Percentiles rank a stretch among this genome's conserved stretches.
Evolutionary conservation across 2,797 vertebrate genomes (phyloP).

Genomic region (Takifugu ocellatus): DNA sequence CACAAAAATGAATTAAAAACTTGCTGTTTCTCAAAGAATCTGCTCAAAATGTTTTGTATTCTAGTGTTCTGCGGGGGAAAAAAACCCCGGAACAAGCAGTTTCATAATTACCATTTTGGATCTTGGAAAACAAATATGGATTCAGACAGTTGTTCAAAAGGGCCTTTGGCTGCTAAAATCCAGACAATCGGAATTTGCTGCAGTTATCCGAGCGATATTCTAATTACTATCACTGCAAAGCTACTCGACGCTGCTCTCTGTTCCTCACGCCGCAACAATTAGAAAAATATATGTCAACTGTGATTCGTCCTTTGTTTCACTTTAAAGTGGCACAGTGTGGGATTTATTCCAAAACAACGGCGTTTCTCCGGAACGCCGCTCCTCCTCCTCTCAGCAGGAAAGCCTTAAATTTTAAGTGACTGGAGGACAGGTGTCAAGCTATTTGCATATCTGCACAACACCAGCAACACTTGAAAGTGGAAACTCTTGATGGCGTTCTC

Average conservation of each 20-base stretch:
- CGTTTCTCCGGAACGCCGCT: constrained; percentile 68
- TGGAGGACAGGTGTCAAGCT: constrained; percentile 48
- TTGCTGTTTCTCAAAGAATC: constrained; percentile 75
- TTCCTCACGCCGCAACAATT: constrained; percentile 88
- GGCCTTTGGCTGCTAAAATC: constrained; percentile 86
- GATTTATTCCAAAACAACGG: constrained; percentile 84
- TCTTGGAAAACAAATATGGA: constrained; percentile 93
- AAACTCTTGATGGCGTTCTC: constrained; percentile 32
- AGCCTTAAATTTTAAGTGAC: constrained; percentile 54
- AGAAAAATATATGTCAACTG: constrained; percentile 91
- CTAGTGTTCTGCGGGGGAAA: constrained; percentile 65
- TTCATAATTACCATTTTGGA: constrained; percentile 91
- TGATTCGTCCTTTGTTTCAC: constrained; percentile 85
- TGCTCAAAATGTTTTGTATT: constrained; percentile 75
- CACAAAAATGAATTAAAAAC: constrained; percentile 64
- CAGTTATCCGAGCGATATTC: constrained; percentile 97
- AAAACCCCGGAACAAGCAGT: constrained; percentile 88
- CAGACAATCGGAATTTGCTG: constrained; percentile 98
- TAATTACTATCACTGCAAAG: constrained; percentile 96
- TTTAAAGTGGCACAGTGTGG: constrained; percentile 83
- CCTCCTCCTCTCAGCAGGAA: constrained; percentile 50
- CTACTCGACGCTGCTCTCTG: constrained; percentile 72
- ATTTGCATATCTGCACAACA: constrained; percentile 58
- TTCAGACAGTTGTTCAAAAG: constrained; percentile 85
- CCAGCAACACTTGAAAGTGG: constrained; percentile 20